phyloP scores from a whole-genome alignment of 2,888 invertebrate genomes.

The Capitulum mitella region DNA sequence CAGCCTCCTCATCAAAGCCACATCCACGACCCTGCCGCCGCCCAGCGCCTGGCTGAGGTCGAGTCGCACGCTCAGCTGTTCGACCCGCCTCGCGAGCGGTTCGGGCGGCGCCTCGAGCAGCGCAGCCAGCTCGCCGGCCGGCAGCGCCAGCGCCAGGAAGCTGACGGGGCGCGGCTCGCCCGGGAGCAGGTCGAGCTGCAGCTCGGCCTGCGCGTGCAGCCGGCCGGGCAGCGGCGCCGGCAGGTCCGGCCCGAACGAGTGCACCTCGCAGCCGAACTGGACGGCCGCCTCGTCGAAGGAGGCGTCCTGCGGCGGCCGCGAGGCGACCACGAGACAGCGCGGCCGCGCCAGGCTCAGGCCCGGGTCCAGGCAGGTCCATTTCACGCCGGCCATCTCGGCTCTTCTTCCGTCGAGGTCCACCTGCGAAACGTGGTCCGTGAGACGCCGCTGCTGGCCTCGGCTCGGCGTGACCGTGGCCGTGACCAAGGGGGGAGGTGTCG shows the following conservation, averaged over 20 bases:
- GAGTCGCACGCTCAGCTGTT: neutral
- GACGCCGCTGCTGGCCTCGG: no score
- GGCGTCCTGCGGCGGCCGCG: conserved; percentile 19
- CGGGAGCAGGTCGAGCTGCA: no score
- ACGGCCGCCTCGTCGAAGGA: conserved; percentile 6
- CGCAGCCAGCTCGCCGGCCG: neutral
- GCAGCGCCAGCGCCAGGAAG: neutral
- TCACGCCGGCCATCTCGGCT: no score
- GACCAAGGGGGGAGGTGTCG: no score
- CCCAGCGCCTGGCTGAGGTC: neutral
- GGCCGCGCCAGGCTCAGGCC: neutral
- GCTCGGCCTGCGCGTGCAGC: no score
- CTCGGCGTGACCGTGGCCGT: no score
- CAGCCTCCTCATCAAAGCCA: neutral
- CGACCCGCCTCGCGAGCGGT: neutral
- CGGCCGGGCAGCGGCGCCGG: neutral
- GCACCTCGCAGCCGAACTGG: neutral
- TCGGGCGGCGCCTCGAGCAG: neutral
- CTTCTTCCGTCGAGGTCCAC: no score
- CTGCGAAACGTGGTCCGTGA: no score
- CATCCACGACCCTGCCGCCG: neutral
- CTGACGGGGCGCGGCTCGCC: neutral
- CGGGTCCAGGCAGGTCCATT: neutral
- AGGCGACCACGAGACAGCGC: neutral
- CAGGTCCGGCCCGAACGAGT: neutral